Conservation (phyloP, 2,113 vertebrate genomes). For the Rhegmatorhina hoffmannsi region DNA sequence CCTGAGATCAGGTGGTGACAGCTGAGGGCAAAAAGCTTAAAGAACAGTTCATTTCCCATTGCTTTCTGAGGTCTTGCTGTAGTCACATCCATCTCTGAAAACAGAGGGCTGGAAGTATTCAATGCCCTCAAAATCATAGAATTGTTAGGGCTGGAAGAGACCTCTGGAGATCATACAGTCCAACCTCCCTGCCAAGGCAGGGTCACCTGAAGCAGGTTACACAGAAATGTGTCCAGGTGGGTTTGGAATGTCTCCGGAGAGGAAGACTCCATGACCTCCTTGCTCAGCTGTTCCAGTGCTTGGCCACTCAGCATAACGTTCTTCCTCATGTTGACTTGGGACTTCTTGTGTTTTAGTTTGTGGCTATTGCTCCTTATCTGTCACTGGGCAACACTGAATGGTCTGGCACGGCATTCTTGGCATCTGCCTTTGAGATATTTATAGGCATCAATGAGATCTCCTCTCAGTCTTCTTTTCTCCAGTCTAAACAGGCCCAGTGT, state of each 20-base stretch:
- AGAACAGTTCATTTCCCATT: accelerated
- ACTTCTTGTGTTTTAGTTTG: neutral
- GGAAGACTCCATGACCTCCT: neutral
- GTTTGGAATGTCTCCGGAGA: neutral
- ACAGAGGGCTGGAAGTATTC: neutral
- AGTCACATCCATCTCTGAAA: accelerated
- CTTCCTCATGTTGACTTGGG: neutral
- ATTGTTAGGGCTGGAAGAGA: neutral
- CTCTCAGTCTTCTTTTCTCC: neutral
- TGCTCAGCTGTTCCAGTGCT: neutral
- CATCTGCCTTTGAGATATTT: neutral
- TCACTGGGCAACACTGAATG: neutral
- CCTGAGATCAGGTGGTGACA: neutral
- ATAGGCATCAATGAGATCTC: no score
- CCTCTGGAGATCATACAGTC: neutral
- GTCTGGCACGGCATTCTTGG: no score
- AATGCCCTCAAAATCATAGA: neutral
- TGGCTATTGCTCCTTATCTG: neutral
- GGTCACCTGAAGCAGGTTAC: neutral
- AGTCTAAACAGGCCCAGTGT: neutral
- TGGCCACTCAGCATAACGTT: neutral
- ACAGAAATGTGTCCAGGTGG: neutral
- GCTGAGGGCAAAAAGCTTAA: neutral
- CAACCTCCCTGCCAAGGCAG: neutral
- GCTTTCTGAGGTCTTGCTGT: accelerated